Percentiles rank a stretch among this genome's conserved stretches.
phyloP scores from a whole-genome alignment of 2,113 vertebrate genomes.

The Marmota flaviventris region DNA sequence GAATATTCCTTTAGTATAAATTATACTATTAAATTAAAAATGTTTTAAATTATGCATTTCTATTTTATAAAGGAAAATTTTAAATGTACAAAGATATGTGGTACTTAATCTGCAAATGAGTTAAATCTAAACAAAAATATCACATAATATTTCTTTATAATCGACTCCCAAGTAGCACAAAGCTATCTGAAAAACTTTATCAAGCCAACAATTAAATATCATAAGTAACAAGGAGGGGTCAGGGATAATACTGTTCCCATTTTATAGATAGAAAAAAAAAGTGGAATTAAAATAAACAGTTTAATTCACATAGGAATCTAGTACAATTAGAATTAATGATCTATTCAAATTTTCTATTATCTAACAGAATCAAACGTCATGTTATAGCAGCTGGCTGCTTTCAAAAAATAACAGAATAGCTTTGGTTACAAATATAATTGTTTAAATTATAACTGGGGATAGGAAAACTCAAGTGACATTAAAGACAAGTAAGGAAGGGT shows the following conservation, averaged over 20 bases:
- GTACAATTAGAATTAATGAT: not conserved
- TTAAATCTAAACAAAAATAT: constrained; percentile 54
- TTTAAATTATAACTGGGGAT: not conserved
- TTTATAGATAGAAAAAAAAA: constrained; percentile 78
- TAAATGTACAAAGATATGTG: not conserved
- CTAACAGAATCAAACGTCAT: not conserved
- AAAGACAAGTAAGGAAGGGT: not conserved
- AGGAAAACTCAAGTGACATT: constrained; percentile 22
- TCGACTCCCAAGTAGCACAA: constrained; percentile 57
- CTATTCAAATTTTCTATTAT: not conserved
- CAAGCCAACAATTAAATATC: not conserved
- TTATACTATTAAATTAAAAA: constrained; percentile 42
- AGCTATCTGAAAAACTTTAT: constrained; percentile 45
- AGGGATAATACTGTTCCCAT: constrained; percentile 77
- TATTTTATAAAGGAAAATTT: constrained; percentile 54
- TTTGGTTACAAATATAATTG: not conserved
- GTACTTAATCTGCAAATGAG: constrained; percentile 32
- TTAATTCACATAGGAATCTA: constrained; percentile 13
- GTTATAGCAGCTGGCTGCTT: not conserved
- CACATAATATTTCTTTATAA: not conserved
- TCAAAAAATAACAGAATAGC: not conserved
- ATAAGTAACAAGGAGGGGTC: constrained; percentile 75
- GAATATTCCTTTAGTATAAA: constrained; percentile 11
- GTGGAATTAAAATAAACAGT: constrained; percentile 28
- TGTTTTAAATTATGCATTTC: constrained; percentile 11